Conservation (phyloP, 2,113 vertebrate species). For the Phalacrocorax pelagicus region DNA sequence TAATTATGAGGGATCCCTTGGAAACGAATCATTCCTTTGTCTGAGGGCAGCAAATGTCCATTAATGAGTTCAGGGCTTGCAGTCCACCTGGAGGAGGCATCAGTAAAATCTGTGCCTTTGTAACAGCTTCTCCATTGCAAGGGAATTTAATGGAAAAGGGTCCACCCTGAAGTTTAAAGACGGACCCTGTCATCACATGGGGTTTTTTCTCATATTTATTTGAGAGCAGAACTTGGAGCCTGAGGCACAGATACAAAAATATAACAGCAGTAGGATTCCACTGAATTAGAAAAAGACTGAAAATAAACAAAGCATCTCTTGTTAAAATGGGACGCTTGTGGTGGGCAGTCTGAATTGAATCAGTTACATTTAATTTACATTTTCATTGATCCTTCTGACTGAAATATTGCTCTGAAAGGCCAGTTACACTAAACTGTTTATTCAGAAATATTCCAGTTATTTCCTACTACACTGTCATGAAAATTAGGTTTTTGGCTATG, state of each 20-base stretch:
- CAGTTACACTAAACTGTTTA: conserved; percentile 45
- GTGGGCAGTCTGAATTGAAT: conserved; percentile 35
- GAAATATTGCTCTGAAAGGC: conserved; percentile 41
- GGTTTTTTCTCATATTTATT: neutral
- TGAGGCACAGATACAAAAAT: conserved; percentile 17
- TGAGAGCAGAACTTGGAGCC: neutral
- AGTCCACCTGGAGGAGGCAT: conserved; percentile 60
- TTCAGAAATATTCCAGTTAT: conserved; percentile 57
- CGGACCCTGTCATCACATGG: neutral
- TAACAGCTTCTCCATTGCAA: conserved; percentile 29
- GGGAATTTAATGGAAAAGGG: neutral
- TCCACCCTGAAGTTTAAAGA: neutral
- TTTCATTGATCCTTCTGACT: conserved; percentile 50
- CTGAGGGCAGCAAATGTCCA: neutral
- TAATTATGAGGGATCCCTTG: conserved; percentile 17
- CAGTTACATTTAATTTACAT: conserved; percentile 47
- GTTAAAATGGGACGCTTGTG: neutral
- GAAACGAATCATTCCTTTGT: conserved; percentile 33
- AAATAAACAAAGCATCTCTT: conserved; percentile 56
- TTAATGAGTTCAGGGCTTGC: conserved; percentile 16
- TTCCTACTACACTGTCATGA: conserved; percentile 45
- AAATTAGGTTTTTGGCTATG: conserved; percentile 1
- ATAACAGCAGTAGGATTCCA: neutral
- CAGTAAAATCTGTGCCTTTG: neutral
- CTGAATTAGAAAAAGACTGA: conserved; percentile 6